Conservation (phyloP, 2,113 vertebrate genomes). For the Pachypanchax playfairii region DNA sequence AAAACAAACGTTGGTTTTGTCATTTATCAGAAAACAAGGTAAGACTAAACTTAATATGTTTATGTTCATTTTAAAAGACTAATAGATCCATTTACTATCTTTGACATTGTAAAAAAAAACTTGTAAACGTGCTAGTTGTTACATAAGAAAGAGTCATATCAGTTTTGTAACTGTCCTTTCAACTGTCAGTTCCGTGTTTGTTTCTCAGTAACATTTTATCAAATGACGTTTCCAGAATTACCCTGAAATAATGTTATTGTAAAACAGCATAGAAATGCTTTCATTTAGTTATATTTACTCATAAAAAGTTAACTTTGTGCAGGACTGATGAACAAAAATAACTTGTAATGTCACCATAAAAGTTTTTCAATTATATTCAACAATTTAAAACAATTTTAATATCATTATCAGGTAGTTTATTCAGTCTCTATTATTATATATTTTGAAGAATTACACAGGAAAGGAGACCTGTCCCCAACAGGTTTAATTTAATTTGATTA, state of each 20-base stretch:
- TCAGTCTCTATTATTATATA: no score
- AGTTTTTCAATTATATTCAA: no score
- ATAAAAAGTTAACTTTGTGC: not conserved
- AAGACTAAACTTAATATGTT: not conserved
- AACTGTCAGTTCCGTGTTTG: slow-evolving; percentile 16
- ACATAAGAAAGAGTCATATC: slow-evolving; percentile 10
- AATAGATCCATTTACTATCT: not conserved
- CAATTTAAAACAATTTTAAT: no score
- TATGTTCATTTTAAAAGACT: not conserved
- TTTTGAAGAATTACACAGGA: no score
- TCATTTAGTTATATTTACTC: not conserved
- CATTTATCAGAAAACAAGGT: not conserved
- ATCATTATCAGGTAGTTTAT: no score
- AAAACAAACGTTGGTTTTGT: not conserved
- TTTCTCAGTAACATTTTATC: not conserved
- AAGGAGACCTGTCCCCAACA: no score
- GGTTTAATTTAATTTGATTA: no score
- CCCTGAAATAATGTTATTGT: not conserved
- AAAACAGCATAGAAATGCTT: not conserved
- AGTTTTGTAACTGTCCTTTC: slow-evolving; percentile 38
- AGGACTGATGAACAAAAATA: no score
- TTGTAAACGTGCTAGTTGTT: not conserved
- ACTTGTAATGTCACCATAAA: no score
- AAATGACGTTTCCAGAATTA: not conserved
- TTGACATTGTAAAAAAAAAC: not conserved